Percentiles rank a stretch among this genome's conserved stretches.
Conservation (phyloP, 1,140 invertebrate species). For the Maconellicoccus hirsutus region DNA sequence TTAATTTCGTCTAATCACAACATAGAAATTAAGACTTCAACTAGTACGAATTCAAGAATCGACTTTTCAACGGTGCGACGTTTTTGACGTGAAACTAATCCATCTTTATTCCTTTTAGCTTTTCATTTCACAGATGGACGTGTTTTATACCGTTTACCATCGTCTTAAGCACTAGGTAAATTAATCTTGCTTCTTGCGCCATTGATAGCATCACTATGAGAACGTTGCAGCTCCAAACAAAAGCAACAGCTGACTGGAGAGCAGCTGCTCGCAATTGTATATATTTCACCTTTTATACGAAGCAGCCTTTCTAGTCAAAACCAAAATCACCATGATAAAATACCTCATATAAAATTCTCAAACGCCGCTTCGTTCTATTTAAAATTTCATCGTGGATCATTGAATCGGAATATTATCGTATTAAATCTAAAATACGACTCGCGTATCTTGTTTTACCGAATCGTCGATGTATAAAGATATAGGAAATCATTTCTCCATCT, state of each 20-base stretch:
- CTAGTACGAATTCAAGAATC: neutral
- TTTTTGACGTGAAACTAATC: neutral
- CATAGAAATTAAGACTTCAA: neutral
- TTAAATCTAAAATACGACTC: neutral
- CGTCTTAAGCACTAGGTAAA: neutral
- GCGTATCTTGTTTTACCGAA: no score
- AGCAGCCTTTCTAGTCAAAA: no score
- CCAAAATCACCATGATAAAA: no score
- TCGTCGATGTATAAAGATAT: no score
- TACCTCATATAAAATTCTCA: no score
- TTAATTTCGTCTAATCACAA: neutral
- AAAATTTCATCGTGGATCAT: neutral
- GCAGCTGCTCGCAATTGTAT: neutral
- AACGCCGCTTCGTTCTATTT: neutral
- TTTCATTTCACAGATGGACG: constrained; percentile 8
- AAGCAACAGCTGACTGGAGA: neutral
- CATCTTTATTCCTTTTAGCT: constrained; percentile 5
- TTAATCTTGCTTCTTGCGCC: neutral
- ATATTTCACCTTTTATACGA: neutral
- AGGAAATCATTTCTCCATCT: no score
- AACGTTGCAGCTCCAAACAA: neutral
- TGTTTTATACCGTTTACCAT: neutral
- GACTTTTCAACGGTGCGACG: neutral
- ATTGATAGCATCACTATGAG: neutral
- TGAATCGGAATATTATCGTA: neutral